Evolutionary conservation across 2,888 invertebrate species (phyloP).

Genomic region (Bursaphelenchus okinawaensis): DNA sequence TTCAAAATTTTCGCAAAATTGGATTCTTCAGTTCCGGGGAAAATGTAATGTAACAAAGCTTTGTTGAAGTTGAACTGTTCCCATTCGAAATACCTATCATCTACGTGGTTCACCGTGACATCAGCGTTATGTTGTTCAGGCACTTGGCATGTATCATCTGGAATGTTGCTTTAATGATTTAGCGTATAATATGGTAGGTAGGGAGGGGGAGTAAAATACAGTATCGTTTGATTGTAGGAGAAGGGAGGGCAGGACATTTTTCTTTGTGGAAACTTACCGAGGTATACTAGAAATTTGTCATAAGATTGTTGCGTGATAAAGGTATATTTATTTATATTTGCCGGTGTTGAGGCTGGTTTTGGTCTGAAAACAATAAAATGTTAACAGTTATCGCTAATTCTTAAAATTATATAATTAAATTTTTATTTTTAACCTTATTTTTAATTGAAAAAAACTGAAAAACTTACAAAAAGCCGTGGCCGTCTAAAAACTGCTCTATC

Average conservation of each 20-base stretch:
- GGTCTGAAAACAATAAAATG: not conserved
- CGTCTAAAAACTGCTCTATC: not conserved
- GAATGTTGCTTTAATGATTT: not conserved
- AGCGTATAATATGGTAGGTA: not conserved
- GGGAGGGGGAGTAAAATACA: not conserved
- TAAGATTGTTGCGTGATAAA: constrained; percentile 1
- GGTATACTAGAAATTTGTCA: constrained; percentile 1
- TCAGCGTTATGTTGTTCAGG: constrained; percentile 9
- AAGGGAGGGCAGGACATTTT: too few species aligned
- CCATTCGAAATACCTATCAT: constrained; percentile 5
- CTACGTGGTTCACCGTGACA: not conserved
- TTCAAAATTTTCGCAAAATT: not conserved
- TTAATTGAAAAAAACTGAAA: not conserved
- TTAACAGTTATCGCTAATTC: not conserved
- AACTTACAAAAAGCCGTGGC: not conserved
- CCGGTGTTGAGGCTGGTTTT: not conserved
- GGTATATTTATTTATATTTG: not conserved
- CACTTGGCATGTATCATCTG: not conserved
- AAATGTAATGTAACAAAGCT: constrained; percentile 5
- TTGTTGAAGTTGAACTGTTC: constrained; percentile 7
- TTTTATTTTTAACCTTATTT: not conserved
- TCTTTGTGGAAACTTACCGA: too few species aligned
- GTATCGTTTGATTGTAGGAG: too few species aligned
- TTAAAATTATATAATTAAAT: not conserved
- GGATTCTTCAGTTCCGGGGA: not conserved